phyloP scores from a whole-genome alignment of 2,113 vertebrate genomes.

The Lophochroa leadbeateri region DNA sequence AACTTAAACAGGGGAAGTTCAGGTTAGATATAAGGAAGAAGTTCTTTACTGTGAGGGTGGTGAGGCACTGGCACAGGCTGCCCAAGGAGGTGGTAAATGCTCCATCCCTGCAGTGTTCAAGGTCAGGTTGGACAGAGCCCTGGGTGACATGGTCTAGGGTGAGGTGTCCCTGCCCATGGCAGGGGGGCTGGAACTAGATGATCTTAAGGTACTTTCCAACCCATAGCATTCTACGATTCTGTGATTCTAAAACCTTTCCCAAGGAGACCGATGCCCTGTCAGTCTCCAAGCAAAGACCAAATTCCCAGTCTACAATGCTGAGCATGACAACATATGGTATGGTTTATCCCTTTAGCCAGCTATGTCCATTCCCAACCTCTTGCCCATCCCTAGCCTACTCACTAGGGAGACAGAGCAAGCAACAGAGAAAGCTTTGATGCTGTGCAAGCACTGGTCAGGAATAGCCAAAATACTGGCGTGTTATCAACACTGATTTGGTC shows the following conservation, averaged over 20 bases:
- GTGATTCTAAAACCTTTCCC: not conserved
- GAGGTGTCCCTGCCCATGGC: not conserved
- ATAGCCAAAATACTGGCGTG: not conserved
- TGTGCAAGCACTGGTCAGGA: not conserved
- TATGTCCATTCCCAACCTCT: not conserved
- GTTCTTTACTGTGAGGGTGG: not conserved
- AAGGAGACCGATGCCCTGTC: accelerated
- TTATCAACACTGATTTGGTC: not conserved
- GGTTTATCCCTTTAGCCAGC: not conserved
- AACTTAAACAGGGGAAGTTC: not conserved
- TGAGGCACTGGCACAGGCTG: not conserved
- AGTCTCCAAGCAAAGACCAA: not conserved
- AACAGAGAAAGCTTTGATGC: not conserved
- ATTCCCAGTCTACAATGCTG: not conserved
- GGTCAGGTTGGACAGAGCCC: not conserved
- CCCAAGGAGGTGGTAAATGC: not conserved
- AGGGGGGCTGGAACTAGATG: not conserved
- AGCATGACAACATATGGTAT: not conserved
- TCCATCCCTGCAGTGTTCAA: not conserved
- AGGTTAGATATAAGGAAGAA: not conserved
- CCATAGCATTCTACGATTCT: not conserved
- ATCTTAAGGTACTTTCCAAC: not conserved
- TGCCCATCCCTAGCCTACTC: not conserved
- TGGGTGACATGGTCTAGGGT: not conserved
- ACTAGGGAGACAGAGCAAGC: accelerated